phyloP scores from a whole-genome alignment of 2,888 invertebrate genomes.

The Brassicogethes aeneus region DNA sequence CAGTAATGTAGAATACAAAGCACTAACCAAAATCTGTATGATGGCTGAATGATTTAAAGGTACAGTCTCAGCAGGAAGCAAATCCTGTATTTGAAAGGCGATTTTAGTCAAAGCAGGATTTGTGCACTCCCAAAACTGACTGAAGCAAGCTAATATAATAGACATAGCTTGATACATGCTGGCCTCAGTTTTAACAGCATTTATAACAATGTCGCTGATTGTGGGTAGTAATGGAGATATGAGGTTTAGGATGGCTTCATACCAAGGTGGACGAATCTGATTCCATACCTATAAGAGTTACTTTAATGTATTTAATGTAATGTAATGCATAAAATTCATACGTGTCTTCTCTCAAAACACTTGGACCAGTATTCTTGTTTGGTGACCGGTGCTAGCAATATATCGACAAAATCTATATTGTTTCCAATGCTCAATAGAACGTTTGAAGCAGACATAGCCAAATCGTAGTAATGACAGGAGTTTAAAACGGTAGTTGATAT shows the following conservation, averaged over 20 bases:
- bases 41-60: slow-evolving; percentile 64
- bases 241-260: slow-evolving; percentile 60
- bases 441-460: slow-evolving; percentile 55
- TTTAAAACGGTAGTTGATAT: slow-evolving; percentile 18
- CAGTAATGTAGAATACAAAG: slow-evolving; percentile 57
- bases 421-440: slow-evolving; percentile 56
- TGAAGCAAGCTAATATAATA: slow-evolving; percentile 59
- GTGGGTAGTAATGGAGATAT: slow-evolving; percentile 54
- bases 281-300: slow-evolving; percentile 67
- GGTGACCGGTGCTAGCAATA: slow-evolving; percentile 53
- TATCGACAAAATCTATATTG: slow-evolving; percentile 52
- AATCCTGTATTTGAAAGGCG: slow-evolving; percentile 54
- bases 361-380: slow-evolving; percentile 56
- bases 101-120: slow-evolving; percentile 48
- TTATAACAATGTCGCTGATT: slow-evolving; percentile 57
- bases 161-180: slow-evolving; percentile 77
- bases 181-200: slow-evolving; percentile 64
- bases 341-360: slow-evolving; percentile 67
- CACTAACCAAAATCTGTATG: slow-evolving; percentile 61
- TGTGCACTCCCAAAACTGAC: slow-evolving; percentile 59
- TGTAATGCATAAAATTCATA: slow-evolving; percentile 1
- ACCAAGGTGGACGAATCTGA: slow-evolving; percentile 69
- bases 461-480: slow-evolving; percentile 41
- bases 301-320: slow-evolving; percentile 1
- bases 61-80: slow-evolving; percentile 58